These are phyloP conservation scores for Darevskia mixta DNA, from an alignment of 2,797 vertebrate species.

Conservation along the genomic window DNA sequence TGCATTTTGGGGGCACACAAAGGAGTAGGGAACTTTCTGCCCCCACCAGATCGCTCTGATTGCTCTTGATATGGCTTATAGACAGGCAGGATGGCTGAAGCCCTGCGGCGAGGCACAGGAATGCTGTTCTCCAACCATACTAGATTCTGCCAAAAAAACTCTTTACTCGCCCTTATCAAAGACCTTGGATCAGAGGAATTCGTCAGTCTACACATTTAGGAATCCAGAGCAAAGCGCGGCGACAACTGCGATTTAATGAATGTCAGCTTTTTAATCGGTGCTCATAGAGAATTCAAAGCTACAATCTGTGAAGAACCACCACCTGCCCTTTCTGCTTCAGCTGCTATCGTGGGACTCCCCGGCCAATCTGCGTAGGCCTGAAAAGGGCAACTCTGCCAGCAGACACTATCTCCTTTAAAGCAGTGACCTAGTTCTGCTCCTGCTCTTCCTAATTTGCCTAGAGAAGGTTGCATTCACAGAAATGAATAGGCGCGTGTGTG, in stretches of 20 bases:
- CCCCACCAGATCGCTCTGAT: background rate
- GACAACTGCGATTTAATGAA: constrained; percentile 8
- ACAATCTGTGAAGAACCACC: constrained; percentile 15
- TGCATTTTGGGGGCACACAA: background rate
- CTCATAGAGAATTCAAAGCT: constrained; percentile 41
- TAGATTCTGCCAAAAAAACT: background rate
- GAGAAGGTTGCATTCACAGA: constrained; percentile 45
- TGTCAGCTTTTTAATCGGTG: background rate
- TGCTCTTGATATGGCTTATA: background rate
- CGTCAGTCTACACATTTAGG: background rate
- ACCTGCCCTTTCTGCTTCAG: constrained; percentile 57
- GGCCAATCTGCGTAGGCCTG: constrained; percentile 38
- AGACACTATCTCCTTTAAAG: constrained; percentile 57
- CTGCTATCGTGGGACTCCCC: constrained; percentile 48
- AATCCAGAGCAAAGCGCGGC: constrained; percentile 15
- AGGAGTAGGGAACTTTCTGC: background rate
- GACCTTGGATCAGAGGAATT: constrained; percentile 24
- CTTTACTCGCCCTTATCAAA: background rate
- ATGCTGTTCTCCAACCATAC: background rate
- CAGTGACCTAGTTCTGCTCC: constrained; percentile 68
- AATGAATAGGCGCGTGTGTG: constrained; percentile 28
- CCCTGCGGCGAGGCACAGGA: background rate
- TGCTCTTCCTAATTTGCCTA: constrained; percentile 27
- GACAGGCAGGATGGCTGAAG: no score
- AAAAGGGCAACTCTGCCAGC: constrained; percentile 50